Conservation (phyloP, 2,888 invertebrate genomes). For the Hypolimnas misippus region DNA sequence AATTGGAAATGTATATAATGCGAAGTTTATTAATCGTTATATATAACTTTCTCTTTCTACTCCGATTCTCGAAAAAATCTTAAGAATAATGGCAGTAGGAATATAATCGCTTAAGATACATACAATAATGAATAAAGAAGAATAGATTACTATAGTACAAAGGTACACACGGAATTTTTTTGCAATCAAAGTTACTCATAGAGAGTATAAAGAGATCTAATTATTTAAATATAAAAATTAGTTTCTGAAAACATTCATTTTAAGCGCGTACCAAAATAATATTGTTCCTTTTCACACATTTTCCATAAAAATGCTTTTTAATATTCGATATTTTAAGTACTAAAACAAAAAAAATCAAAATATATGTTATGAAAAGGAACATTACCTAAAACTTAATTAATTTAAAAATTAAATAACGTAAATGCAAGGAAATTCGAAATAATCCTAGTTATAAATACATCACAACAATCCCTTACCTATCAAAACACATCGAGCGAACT, state of each 20-base stretch:
- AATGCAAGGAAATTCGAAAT: constrained; percentile 25
- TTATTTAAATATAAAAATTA: not conserved
- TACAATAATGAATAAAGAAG: no score
- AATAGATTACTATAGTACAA: no score
- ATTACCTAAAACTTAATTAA: not conserved
- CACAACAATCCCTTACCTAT: constrained; percentile 27
- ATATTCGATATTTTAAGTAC: not conserved
- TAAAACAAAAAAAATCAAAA: not conserved
- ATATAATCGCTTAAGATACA: no score
- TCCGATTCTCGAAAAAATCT: no score
- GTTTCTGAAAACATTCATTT: constrained; percentile 8
- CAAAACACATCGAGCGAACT: constrained; percentile 22
- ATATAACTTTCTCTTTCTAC: no score
- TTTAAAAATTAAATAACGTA: constrained; percentile 28
- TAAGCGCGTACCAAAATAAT: constrained; percentile 25
- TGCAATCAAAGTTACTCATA: no score
- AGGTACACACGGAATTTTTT: no score
- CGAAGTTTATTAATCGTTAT: not conserved
- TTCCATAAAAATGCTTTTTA: not conserved
- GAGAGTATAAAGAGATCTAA: no score
- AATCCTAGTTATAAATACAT: constrained; percentile 33
- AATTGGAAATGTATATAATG: not conserved
- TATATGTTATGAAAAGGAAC: not conserved
- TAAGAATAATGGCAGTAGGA: no score
- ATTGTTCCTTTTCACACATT: not conserved